Evolutionary conservation across 2,888 invertebrate genomes (phyloP), one percentile per base, ranked within the genome.

Genomic region (Morpho helenor): DNA sequence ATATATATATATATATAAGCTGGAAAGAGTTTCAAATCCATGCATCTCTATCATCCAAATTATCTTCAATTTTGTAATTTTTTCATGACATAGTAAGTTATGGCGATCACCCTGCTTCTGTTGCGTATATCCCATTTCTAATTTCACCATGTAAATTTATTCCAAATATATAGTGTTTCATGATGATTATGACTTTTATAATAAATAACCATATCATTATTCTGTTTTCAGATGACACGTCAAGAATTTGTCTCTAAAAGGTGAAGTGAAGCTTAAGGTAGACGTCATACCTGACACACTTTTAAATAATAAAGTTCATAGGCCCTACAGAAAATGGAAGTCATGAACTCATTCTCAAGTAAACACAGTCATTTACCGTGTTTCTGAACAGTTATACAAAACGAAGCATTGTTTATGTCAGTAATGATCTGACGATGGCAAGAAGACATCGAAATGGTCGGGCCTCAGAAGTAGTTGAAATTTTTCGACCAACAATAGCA

Each of bases 351-450:
- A 64, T 61, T 62, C 57, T 53, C 63, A 67, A 64, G 59, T 57
- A 66, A 60, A 54, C 58, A 60, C 59, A 65, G 58, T 67, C 66
- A 69, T 62, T 56, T 46, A 59, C 67, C 68, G 66, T 67, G 65
- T 68, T 66, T 66, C 60, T 70, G 57, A 71, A 67, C 60, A 67
- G 60, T 63, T 69, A 68, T 66, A 65, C 60, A 41, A 64, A 66
- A 68, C 60, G 64, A 67, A 66, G 65, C 56, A 46, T 62, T 52
- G 51, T 42, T 58, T 63, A 58, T 54, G 60, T 65, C 69, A 79
- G 82, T 80, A 60, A 84, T 84, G 82, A 68, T 73, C 61, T 77
- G 71, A 84, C 68, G 65, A 84, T 84, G 84, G 80, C 76, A 51
- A 66, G 54, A 49, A 56, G 49, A 66, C 49, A 71, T 64, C 67